A percentile compares a stretch with the other conserved stretches of the same genome.
These are phyloP conservation scores for Pammene fasciana DNA, from an alignment of 2,888 invertebrate genomes.

Conservation along the genomic window DNA sequence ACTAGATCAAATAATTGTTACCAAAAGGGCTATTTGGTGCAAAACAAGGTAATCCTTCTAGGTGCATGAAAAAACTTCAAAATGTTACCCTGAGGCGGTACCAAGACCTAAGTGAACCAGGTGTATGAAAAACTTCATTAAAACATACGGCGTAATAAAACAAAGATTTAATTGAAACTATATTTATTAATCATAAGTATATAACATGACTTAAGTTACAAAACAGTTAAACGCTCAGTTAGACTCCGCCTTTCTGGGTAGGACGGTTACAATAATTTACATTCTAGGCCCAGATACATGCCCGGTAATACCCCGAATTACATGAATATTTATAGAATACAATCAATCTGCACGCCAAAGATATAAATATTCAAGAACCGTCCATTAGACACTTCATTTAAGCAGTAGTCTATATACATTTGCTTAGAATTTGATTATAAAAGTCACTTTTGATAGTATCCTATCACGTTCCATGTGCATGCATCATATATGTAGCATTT, in stretches of 20 bases:
- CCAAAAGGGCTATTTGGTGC: too few relatives aligned
- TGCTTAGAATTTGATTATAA: too few relatives aligned
- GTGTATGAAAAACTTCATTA: too few relatives aligned
- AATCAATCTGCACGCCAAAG: not conserved
- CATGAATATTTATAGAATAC: constrained; percentile 11
- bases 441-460: too few relatives aligned
- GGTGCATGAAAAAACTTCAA: too few relatives aligned
- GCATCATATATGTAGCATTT: too few relatives aligned
- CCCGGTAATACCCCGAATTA: constrained; percentile 24
- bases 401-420: not conserved
- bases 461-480: too few relatives aligned
- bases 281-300: constrained; percentile 77
- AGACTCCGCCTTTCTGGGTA: constrained; percentile 79
- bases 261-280: constrained; percentile 81
- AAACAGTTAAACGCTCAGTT: constrained; percentile 80
- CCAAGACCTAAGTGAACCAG: too few relatives aligned
- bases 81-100: too few relatives aligned
- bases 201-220: constrained; percentile 82
- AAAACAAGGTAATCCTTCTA: too few relatives aligned
- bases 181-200: constrained; percentile 82
- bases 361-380: constrained; percentile 4
- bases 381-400: not conserved
- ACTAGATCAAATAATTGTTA: too few relatives aligned
- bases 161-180: constrained; percentile 68
- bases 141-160: constrained; percentile 44